A percentile compares a stretch with the other conserved stretches of the same genome.
Evolutionary conservation across 2,113 vertebrate species (phyloP).

Genomic region (Theristicus caerulescens): DNA sequence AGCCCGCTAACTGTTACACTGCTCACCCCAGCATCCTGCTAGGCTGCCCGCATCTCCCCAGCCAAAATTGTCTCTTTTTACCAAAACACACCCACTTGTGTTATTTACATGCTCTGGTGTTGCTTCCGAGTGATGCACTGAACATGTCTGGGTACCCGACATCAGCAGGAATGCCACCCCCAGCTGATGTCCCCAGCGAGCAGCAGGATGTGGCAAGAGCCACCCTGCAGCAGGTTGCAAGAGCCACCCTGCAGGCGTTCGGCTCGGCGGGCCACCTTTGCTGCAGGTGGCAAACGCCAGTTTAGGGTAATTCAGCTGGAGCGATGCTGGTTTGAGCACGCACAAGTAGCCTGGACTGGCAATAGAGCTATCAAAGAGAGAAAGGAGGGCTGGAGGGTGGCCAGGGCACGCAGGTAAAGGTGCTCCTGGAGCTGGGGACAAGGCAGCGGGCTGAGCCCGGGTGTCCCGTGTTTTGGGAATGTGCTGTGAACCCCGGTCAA

Average conservation of each 20-base stretch:
- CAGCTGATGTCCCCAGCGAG: not conserved
- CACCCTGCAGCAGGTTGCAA: not conserved
- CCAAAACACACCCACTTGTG: not conserved
- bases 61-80: not conserved
- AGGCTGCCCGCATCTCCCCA: not conserved
- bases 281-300: not conserved
- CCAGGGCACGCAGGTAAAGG: not conserved
- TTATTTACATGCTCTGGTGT: not conserved
- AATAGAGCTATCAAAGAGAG: not conserved
- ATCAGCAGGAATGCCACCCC: not conserved
- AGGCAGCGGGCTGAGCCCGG: not conserved
- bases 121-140: not conserved
- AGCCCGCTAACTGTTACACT: not conserved
- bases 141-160: not conserved
- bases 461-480: not conserved
- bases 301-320: not conserved
- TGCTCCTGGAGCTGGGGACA: not conserved
- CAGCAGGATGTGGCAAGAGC: not conserved
- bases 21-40: not conserved
- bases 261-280: too few relatives aligned
- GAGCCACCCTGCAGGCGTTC: not conserved
- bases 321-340: not conserved
- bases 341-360: not conserved
- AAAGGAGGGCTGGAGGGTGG: not conserved
- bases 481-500: not conserved